A percentile compares a stretch with the other conserved stretches of the same genome.
These are phyloP conservation scores for Serripes groenlandicus DNA, from an alignment of 2,888 invertebrate species.

Conservation along the genomic window DNA sequence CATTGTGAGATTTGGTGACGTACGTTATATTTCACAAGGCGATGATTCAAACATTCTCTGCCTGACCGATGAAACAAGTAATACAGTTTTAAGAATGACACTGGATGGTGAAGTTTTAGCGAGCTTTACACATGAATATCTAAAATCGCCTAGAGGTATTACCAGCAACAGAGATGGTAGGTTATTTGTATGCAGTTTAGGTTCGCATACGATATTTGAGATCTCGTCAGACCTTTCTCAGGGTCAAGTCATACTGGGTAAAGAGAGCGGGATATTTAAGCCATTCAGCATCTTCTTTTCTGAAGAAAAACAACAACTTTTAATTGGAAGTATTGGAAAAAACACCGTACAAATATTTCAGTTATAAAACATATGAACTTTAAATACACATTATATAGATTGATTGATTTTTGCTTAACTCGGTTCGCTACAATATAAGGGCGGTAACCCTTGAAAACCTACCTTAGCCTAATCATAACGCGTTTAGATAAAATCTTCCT, in stretches of 20 bases:
- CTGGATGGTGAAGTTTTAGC: background rate
- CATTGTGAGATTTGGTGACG: conserved; percentile 4
- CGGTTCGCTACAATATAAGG: too few species aligned
- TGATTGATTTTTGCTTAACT: too few species aligned
- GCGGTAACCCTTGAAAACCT: too few species aligned
- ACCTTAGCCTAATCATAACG: too few species aligned
- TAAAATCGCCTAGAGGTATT: background rate
- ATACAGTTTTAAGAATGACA: background rate
- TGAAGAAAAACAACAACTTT: too few species aligned
- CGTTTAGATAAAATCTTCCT: too few species aligned
- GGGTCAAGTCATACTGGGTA: background rate
- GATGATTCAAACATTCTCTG: background rate
- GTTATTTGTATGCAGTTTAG: background rate
- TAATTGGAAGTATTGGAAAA: too few species aligned
- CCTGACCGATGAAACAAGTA: background rate
- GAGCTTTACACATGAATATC: background rate
- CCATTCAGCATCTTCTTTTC: too few species aligned
- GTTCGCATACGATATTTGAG: background rate
- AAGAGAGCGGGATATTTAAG: too few species aligned
- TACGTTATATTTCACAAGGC: background rate
- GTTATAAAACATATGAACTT: too few species aligned
- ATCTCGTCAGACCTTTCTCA: background rate
- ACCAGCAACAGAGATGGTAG: background rate
- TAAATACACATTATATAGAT: too few species aligned
- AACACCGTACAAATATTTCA: too few species aligned